Evolutionary conservation across 2,113 vertebrate genomes (phyloP).

Genomic region (Microcebus murinus): DNA sequence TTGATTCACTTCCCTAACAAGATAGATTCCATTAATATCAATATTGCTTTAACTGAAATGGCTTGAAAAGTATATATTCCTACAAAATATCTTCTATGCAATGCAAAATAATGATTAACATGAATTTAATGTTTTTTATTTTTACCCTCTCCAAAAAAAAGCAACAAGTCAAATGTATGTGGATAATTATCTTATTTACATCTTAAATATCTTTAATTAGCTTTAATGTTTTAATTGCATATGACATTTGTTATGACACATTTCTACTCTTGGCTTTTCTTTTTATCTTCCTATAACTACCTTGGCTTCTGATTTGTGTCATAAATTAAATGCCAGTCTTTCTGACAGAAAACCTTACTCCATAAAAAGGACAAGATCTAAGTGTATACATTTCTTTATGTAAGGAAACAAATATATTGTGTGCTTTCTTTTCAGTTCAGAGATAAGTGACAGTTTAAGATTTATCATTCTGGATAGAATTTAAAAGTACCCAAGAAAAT

Average conservation of each 20-base stretch:
- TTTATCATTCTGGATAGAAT: neutral
- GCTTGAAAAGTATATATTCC: slow-evolving; percentile 8
- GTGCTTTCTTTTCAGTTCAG: slow-evolving; percentile 46
- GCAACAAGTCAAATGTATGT: slow-evolving; percentile 6
- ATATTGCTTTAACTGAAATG: slow-evolving; percentile 20
- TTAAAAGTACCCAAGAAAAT: slow-evolving; percentile 11
- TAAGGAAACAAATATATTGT: slow-evolving; percentile 30
- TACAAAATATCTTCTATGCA: slow-evolving; percentile 35
- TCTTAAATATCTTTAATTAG: neutral
- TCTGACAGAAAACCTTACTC: neutral
- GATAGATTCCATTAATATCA: neutral
- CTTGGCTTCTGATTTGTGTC: neutral
- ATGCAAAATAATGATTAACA: slow-evolving; percentile 15
- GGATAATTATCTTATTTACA: neutral
- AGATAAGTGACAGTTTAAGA: slow-evolving; percentile 29
- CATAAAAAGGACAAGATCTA: neutral
- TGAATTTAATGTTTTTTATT: neutral
- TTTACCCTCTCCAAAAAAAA: neutral
- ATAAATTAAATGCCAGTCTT: neutral
- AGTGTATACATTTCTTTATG: neutral
- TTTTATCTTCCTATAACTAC: slow-evolving; percentile 27
- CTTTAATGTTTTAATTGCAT: neutral
- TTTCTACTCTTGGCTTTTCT: slow-evolving; percentile 5
- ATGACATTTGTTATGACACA: neutral
- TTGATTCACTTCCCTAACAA: slow-evolving; percentile 38